Evolutionary conservation across 2,888 invertebrate species (phyloP).

Genomic region (Mimumesa dahlbomi): DNA sequence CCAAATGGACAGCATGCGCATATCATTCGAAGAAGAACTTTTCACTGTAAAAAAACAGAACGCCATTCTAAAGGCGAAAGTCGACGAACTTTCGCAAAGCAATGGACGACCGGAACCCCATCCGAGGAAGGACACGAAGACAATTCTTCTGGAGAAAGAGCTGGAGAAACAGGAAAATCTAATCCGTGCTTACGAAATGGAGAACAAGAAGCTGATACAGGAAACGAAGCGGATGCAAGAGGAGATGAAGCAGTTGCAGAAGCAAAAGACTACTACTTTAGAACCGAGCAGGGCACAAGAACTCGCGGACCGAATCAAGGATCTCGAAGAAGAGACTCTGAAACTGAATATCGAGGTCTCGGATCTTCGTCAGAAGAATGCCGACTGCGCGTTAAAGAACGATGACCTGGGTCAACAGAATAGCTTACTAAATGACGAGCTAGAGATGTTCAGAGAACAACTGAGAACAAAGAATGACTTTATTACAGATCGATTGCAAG

Average conservation of each 20-base stretch:
- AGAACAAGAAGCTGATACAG: slow-evolving; percentile 75
- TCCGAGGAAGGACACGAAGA: slow-evolving; percentile 64
- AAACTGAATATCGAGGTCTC: slow-evolving; percentile 73
- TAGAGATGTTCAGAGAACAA: slow-evolving; percentile 77
- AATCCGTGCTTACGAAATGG: slow-evolving; percentile 74
- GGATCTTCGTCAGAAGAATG: slow-evolving; percentile 72
- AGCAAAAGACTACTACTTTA: slow-evolving; percentile 59
- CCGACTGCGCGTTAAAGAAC: slow-evolving; percentile 68
- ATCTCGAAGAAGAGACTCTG: slow-evolving; percentile 72
- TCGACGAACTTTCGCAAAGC: slow-evolving; percentile 71
- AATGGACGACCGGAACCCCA: slow-evolving; percentile 60
- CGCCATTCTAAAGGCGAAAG: slow-evolving; percentile 74
- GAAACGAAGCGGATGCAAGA: slow-evolving; percentile 73
- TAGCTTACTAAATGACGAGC: slow-evolving; percentile 72
- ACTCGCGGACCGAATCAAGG: slow-evolving; percentile 72
- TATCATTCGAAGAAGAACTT: slow-evolving; percentile 75
- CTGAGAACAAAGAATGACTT: slow-evolving; percentile 75
- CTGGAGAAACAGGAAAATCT: slow-evolving; percentile 75
- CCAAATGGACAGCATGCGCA: slow-evolving; percentile 73
- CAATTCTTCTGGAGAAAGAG: slow-evolving; percentile 70
- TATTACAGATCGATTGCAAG: slow-evolving; percentile 74
- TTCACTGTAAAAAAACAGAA: slow-evolving; percentile 76
- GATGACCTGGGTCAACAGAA: slow-evolving; percentile 75
- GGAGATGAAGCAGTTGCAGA: slow-evolving; percentile 69
- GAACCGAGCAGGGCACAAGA: slow-evolving; percentile 64